A percentile compares a stretch with the other conserved stretches of the same genome.
Conservation (phyloP, 2,797 vertebrate genomes). For the Chaunax sp. region DNA sequence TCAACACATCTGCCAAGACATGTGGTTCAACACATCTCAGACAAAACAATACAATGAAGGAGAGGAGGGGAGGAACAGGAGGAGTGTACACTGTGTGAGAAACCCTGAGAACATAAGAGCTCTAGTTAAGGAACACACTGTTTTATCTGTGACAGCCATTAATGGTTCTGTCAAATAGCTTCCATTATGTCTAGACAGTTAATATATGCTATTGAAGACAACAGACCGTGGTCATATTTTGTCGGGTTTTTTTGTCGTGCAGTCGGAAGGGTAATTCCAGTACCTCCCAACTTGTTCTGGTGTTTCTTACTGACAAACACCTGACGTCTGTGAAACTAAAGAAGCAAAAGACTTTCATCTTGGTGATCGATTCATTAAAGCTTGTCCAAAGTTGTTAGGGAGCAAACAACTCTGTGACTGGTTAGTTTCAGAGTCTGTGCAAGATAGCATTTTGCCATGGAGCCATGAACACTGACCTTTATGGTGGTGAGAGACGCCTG, state of each 20-base stretch:
- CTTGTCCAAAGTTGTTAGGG: background rate
- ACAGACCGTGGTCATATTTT: background rate
- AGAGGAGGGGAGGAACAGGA: conserved; percentile 33
- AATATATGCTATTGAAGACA: conserved; percentile 4
- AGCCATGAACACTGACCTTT: no score
- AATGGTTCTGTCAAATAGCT: conserved; percentile 24
- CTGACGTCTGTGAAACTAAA: background rate
- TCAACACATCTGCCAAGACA: conserved; percentile 77
- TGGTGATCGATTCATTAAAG: background rate
- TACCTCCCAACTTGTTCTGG: background rate
- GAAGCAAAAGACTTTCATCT: background rate
- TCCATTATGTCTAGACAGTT: conserved; percentile 11
- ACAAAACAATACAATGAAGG: conserved; percentile 61
- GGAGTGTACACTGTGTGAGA: conserved; percentile 6
- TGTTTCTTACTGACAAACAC: background rate
- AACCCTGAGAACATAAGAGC: conserved; percentile 23
- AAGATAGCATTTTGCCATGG: background rate
- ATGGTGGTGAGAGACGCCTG: no score
- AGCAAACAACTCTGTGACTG: background rate
- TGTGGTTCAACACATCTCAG: conserved; percentile 71
- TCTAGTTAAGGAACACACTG: conserved; percentile 23
- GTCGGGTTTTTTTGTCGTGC: background rate
- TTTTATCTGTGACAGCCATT: conserved; percentile 36
- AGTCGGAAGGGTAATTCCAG: background rate
- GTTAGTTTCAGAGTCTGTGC: background rate